Evolutionary conservation across 2,113 vertebrate species (phyloP).

Genomic region (Xiphorhynchus elegans): DNA sequence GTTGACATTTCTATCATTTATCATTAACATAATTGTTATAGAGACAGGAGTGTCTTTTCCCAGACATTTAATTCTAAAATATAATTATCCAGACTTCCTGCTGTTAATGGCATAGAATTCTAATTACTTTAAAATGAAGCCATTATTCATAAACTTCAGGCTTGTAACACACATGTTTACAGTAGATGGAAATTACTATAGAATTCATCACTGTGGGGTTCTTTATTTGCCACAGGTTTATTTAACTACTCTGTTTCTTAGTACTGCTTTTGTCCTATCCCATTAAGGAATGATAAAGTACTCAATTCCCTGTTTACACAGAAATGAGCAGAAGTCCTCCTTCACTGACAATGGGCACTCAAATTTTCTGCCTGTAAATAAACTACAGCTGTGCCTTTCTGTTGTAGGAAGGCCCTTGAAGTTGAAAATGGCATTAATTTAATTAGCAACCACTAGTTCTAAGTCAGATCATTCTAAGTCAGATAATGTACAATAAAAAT

Average conservation of each 20-base stretch:
- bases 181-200: conserved; percentile 38
- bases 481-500: background rate
- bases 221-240: conserved; percentile 42
- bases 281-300: conserved; percentile 44
- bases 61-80: conserved; percentile 77
- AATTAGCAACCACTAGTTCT: background rate
- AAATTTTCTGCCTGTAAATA: background rate
- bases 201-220: conserved; percentile 26
- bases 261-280: conserved; percentile 10
- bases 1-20: conserved; percentile 76
- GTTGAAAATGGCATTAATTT: background rate
- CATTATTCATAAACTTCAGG: conserved; percentile 75
- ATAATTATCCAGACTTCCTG: conserved; percentile 77
- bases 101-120: conserved; percentile 74
- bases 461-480: background rate
- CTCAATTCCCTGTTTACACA: conserved; percentile 1
- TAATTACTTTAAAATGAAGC: conserved; percentile 81
- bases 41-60: conserved; percentile 72
- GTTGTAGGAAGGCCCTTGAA: background rate
- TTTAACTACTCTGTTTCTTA: conserved; percentile 24
- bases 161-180: conserved; percentile 67
- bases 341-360: background rate
- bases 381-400: background rate
- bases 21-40: conserved; percentile 75
- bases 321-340: background rate